Evolutionary conservation across 2,797 vertebrate genomes (phyloP), one percentile per base, ranked within the genome.

Genomic region (Dromococcyx pavoninus): DNA sequence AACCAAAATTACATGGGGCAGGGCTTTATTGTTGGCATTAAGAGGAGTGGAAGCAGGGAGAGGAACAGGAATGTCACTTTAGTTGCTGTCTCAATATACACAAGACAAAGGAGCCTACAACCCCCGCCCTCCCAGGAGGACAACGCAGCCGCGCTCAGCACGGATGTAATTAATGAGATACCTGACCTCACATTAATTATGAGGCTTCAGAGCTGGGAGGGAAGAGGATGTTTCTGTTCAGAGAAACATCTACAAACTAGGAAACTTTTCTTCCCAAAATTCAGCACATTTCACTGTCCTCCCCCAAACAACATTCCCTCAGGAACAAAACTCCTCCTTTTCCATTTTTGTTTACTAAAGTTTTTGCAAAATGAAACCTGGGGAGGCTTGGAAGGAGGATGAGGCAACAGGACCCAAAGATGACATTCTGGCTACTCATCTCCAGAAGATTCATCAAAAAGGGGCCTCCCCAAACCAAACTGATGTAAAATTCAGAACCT

Each of bases 251-350:
- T 13, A 41, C 41, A 18, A 43, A 48, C 3, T 3, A 25, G 28
- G 41, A 54, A 93, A 56, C 1, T 56, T 51, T 5, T 10, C 24
- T 30, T 56, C 66, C 16, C 21, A 5, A 14, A 80, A 9, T 5
- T 12, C 35, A 50, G 50, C 43, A 5, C 0, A 0, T 8, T 50
- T 21, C 0, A 0, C 23, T 17, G 23, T n/a, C 9, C 41, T 48
- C 28, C 35, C 46, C 50, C 32, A 72, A 60, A 57, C 17, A 48
- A 35, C 27, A 2, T 5, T 16, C 50, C 51, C 24, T 28, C 24
- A 8, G 14, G 35, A 17, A 12, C 11, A 25, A 53, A 61, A 11
- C 13, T 81, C 46, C 13, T 81, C 46, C 22, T 73, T n/a, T 51
- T 9, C 7, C 13, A 1, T 15, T 69, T 33, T 28, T 13, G 5